Conservation (phyloP, 1,140 invertebrate genomes). For the Macrobrachium nipponense region DNA sequence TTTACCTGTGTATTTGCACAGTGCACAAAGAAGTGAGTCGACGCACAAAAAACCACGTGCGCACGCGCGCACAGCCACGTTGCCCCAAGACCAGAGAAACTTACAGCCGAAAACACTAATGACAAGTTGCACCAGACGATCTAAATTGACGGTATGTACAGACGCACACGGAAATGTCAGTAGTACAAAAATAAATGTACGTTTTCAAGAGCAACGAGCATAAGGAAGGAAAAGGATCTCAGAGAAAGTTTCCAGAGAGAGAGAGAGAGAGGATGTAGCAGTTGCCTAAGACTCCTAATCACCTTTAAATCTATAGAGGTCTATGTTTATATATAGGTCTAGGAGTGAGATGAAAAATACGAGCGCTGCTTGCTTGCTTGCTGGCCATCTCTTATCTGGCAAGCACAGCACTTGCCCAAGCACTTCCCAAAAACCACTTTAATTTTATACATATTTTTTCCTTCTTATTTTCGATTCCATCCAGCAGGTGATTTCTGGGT, state of each 20-base stretch:
- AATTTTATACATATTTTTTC: background rate
- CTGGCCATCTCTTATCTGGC: no score
- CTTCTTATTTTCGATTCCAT: background rate
- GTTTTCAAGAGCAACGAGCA: constrained; percentile 50
- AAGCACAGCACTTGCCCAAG: no score
- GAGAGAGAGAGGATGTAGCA: constrained; percentile 27
- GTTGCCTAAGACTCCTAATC: background rate
- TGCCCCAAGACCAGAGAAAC: constrained; percentile 8
- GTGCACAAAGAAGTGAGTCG: no score
- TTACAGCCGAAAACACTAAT: constrained; percentile 19
- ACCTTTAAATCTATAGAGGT: no score
- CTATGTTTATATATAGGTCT: no score
- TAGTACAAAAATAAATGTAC: constrained; percentile 60
- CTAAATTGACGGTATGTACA: constrained; percentile 46
- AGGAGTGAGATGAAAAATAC: no score
- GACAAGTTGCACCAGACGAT: constrained; percentile 45
- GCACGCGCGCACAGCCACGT: no score
- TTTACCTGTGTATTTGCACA: no score
- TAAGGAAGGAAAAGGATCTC: background rate
- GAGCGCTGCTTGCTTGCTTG: no score
- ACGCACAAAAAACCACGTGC: no score
- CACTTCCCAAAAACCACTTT: no score
- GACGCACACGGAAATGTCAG: constrained; percentile 56
- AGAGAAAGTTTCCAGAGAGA: background rate
- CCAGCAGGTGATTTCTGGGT: no score